These are phyloP conservation scores for Zaprionus lachaisei DNA, from an alignment of 1,140 invertebrate genomes.

Conservation along the genomic window DNA sequence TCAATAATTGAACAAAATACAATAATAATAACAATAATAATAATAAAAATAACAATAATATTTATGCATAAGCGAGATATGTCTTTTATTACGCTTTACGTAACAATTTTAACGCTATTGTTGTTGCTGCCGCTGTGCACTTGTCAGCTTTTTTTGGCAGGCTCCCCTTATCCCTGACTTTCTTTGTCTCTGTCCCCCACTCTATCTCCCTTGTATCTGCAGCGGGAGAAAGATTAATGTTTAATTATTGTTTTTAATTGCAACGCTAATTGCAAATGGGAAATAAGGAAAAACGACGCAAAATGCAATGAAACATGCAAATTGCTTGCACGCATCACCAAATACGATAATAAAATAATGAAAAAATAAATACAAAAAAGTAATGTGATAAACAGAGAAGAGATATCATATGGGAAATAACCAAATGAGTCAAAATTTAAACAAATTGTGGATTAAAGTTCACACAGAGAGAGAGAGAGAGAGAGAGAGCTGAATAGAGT, in stretches of 20 bases:
- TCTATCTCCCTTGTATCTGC: neutral
- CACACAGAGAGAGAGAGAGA: neutral
- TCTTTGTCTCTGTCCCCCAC: neutral
- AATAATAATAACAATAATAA: conserved; percentile 28
- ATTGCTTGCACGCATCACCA: conserved; percentile 43
- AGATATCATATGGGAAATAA: conserved; percentile 21
- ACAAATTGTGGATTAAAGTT: neutral
- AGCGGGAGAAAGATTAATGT: conserved; percentile 46
- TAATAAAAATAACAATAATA: conserved; percentile 35
- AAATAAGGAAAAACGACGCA: conserved; percentile 23
- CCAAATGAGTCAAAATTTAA: conserved; percentile 5
- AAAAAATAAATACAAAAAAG: conserved; percentile 5
- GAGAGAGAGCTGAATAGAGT: neutral
- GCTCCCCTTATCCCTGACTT: neutral
- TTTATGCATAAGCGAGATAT: conserved; percentile 17
- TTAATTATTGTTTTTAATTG: conserved; percentile 75
- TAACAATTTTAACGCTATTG: conserved; percentile 46
- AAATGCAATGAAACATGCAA: conserved; percentile 65
- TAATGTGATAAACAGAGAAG: neutral
- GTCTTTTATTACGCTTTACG: conserved; percentile 58
- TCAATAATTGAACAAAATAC: conserved; percentile 42
- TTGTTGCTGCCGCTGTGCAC: conserved; percentile 34
- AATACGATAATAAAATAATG: conserved; percentile 10
- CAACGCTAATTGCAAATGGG: conserved; percentile 61
- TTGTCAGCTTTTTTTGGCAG: conserved; percentile 65